phyloP scores from a whole-genome alignment of 1,140 invertebrate species.

The Cotesia typhae region DNA sequence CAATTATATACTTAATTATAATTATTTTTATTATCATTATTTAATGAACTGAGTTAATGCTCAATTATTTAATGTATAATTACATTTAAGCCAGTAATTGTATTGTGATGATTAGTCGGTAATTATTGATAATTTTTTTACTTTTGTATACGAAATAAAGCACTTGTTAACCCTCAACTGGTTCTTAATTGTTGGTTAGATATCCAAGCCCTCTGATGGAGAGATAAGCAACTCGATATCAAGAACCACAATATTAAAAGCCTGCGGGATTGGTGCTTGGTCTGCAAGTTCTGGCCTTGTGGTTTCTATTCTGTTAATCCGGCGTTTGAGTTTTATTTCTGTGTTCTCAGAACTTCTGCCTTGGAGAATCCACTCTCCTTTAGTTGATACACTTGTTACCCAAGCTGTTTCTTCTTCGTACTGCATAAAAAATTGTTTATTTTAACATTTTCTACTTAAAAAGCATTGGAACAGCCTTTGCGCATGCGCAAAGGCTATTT shows the following conservation, averaged over 20 bases:
- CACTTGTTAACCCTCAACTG: background rate
- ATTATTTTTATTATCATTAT: too few species aligned
- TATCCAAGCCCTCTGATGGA: conserved; percentile 42
- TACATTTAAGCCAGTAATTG: too few species aligned
- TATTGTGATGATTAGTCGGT: too few species aligned
- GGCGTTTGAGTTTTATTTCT: conserved; percentile 49
- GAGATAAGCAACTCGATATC: conserved; percentile 48
- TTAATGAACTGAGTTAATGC: too few species aligned
- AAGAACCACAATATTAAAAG: conserved; percentile 44
- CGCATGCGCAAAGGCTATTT: too few species aligned
- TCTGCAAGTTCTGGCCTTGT: conserved; percentile 34
- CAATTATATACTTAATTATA: too few species aligned
- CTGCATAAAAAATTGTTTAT: conserved; percentile 39
- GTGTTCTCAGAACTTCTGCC: conserved; percentile 42
- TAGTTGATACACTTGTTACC: conserved; percentile 45
- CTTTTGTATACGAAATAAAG: conserved; percentile 8
- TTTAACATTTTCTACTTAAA: too few species aligned
- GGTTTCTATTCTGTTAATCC: conserved; percentile 50
- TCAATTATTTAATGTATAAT: too few species aligned
- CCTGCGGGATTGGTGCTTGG: conserved; percentile 46
- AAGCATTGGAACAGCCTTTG: too few species aligned
- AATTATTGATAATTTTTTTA: background rate
- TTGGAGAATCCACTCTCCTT: conserved; percentile 52
- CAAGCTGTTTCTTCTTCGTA: conserved; percentile 50
- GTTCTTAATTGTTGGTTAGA: conserved; percentile 24